Evolutionary conservation across 2,113 vertebrate genomes (phyloP).

Genomic region (Junco hyemalis): DNA sequence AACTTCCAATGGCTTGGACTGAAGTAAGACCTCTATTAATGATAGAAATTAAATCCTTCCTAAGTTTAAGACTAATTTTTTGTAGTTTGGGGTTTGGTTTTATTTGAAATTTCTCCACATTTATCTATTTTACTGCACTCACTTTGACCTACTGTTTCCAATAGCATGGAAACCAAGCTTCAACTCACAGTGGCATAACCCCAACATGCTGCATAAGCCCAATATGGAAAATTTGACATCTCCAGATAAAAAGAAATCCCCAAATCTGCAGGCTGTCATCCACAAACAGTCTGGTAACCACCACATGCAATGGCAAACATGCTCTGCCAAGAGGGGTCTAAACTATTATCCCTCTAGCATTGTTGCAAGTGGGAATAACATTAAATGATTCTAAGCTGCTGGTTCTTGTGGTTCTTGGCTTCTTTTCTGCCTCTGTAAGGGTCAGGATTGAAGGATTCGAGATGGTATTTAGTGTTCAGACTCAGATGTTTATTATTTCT

Average conservation of each 20-base stretch:
- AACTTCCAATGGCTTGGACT: background rate
- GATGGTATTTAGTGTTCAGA: background rate
- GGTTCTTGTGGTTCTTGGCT: background rate
- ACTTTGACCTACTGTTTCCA: background rate
- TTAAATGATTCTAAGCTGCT: background rate
- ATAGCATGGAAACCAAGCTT: background rate
- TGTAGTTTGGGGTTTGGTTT: background rate
- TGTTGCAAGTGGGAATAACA: background rate
- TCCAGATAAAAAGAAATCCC: background rate
- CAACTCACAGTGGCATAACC: background rate
- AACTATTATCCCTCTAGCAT: background rate
- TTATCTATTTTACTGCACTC: background rate
- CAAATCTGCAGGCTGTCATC: background rate
- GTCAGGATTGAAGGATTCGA: background rate
- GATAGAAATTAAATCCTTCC: background rate
- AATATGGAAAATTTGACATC: background rate
- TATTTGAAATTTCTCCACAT: background rate
- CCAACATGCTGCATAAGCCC: background rate
- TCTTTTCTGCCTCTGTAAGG: background rate
- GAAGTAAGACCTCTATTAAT: background rate
- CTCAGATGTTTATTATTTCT: background rate
- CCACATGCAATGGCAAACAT: background rate
- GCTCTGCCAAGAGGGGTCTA: background rate
- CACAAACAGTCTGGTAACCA: background rate
- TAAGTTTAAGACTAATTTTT: background rate